Percentiles rank a stretch among this genome's conserved stretches.
phyloP scores from a whole-genome alignment of 2,888 invertebrate genomes.

The Neocrepidodera transversa region DNA sequence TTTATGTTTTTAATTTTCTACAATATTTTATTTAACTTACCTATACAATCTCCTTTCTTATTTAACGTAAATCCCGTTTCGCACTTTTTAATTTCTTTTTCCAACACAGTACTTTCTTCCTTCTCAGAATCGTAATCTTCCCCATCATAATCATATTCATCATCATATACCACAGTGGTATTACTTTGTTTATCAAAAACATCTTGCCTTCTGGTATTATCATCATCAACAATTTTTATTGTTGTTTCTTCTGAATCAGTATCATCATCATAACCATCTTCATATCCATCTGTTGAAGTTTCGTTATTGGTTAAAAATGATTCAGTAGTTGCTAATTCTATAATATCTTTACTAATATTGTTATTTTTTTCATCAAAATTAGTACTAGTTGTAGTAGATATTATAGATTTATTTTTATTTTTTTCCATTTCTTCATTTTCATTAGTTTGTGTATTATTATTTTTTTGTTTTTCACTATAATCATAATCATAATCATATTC shows the following conservation, averaged over 20 bases:
- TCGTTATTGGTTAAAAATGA: too few relatives aligned
- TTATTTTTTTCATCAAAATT: too few relatives aligned
- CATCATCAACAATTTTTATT: too few relatives aligned
- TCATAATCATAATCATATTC: constrained; percentile 12
- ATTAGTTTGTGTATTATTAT: not conserved
- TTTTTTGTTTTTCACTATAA: not conserved
- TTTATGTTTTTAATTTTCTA: too few relatives aligned
- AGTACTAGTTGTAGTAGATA: not conserved
- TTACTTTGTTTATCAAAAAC: not conserved
- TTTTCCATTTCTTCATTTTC: not conserved
- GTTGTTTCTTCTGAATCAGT: too few relatives aligned
- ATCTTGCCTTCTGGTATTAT: constrained; percentile 1
- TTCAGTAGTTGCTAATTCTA: too few relatives aligned
- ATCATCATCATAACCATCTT: too few relatives aligned
- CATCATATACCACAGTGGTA: not conserved
- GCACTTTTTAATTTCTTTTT: constrained; percentile 30
- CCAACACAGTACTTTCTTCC: constrained; percentile 21
- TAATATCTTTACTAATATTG: too few relatives aligned
- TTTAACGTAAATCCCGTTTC: constrained; percentile 59
- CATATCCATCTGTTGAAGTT: too few relatives aligned
- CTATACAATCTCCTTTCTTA: constrained; percentile 59
- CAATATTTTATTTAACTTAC: constrained; percentile 53
- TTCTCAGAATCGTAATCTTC: constrained; percentile 31
- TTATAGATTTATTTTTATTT: not conserved
- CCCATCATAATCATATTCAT: constrained; percentile 20